Evolutionary conservation across 2,113 vertebrate species (phyloP).

Genomic region (Tyrannus savana): DNA sequence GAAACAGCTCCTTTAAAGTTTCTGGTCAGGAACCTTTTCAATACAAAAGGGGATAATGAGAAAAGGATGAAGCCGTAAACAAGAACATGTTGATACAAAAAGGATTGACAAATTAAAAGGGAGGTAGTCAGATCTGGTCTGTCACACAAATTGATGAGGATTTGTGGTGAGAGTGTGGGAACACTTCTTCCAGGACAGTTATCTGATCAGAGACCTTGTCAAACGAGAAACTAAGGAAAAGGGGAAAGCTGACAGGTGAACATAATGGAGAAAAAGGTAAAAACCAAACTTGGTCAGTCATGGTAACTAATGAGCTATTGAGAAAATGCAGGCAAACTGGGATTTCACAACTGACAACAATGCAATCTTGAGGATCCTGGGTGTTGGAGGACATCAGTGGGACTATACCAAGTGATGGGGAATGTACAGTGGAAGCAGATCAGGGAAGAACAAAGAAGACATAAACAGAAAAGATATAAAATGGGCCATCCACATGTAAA

Average conservation of each 20-base stretch:
- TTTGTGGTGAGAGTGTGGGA: neutral
- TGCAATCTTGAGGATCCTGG: neutral
- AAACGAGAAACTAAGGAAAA: neutral
- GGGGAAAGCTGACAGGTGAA: neutral
- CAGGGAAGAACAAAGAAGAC: neutral
- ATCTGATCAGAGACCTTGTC: neutral
- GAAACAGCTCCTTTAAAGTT: neutral
- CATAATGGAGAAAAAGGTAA: neutral
- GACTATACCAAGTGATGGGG: neutral
- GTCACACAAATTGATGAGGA: neutral
- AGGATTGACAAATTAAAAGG: neutral
- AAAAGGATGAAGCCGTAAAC: neutral
- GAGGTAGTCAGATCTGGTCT: neutral
- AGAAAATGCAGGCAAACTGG: neutral
- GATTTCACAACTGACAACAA: neutral
- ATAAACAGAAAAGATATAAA: neutral
- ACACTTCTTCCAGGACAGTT: neutral
- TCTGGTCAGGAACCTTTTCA: neutral
- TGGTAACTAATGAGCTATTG: rapidly evolving
- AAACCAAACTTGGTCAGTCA: neutral
- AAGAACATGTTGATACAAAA: neutral
- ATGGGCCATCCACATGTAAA: neutral
- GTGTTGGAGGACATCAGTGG: rapidly evolving
- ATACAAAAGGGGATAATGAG: neutral
- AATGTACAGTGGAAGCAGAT: neutral